Base-by-base conservation (phyloP, 2,888 invertebrate species). In the Acronicta aceris region DNA sequence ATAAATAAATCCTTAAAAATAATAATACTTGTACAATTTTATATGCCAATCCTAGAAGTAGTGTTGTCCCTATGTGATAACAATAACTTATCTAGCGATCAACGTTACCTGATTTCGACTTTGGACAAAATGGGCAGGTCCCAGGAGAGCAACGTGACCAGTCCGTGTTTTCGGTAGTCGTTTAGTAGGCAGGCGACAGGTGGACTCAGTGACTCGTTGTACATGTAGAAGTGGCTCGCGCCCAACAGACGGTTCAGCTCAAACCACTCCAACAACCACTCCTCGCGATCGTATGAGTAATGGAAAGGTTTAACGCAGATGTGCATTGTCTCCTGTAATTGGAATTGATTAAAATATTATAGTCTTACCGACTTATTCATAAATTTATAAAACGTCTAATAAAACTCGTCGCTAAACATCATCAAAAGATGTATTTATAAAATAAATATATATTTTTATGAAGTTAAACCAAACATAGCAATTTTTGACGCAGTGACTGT, bases 261-360 rank as follows among this genome's bases (percentile, higher is more conserved):
- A 79, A 98, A 96, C 95, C 98, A 98, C 91, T 98, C 98, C 77
- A 98, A 92, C 71, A 98, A 94, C 95, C 98, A 97, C 59, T 98
- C 93, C 5, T 97, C 96, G 75, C 97, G 96, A 83, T 98, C 97
- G 89, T 98, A 98, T 76, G 97, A 96, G 87, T 97, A 98, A 89
- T 98, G 98, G 70, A 98, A 95, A 0, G 98, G 98, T 84, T 98
- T 98, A 40, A 98, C 98, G 88, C 98, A 98, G 30, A 98, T 96
- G 25, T 97, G 98, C 50, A 97, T 95, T 46, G 95, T 95, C 71
- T 96, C 95, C 87, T 94, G 88, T 8, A 89, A 90, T 27, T n/a
- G 17, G 41, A 47, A 41, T 33, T 33, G 30, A 30, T 30, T 10
- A 7, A 42, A n/a, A 21, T 21, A 21, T 21, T 21, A 21, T 21